phyloP scores from a whole-genome alignment of 2,888 invertebrate genomes.

The Cryptocephalus moraei region DNA sequence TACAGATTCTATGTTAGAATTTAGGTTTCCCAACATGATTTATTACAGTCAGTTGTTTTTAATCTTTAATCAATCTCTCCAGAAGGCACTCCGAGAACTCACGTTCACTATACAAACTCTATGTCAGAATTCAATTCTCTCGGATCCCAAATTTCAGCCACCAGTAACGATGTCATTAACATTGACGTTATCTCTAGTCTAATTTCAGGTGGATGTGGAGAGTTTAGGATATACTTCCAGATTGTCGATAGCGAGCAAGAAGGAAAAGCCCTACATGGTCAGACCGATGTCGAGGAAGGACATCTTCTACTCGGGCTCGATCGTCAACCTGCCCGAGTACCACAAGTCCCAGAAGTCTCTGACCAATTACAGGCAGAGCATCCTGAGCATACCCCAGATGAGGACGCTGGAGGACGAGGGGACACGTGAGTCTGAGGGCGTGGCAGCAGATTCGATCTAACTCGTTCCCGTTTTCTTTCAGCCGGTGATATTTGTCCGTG shows the following conservation, averaged over 20 bases:
- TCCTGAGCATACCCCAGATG: constrained; percentile 73
- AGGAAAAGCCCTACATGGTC: constrained; percentile 58
- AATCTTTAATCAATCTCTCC: no score
- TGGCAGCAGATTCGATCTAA: no score
- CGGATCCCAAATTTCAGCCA: constrained; percentile 1
- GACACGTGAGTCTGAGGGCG: constrained; percentile 46
- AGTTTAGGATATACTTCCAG: constrained; percentile 60
- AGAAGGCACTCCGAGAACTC: no score
- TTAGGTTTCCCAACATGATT: no score
- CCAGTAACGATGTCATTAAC: not conserved
- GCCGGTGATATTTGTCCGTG: constrained; percentile 76
- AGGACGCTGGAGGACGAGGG: constrained; percentile 46
- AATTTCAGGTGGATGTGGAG: constrained; percentile 49
- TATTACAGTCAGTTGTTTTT: no score
- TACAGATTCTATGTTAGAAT: no score
- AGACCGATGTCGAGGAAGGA: constrained; percentile 90
- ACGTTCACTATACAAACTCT: no score
- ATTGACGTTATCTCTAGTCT: not conserved
- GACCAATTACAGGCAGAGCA: constrained; percentile 82
- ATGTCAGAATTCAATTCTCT: no score
- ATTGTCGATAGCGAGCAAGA: constrained; percentile 39
- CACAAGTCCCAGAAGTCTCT: constrained; percentile 87
- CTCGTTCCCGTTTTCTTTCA: constrained; percentile 30
- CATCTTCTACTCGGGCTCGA: constrained; percentile 95
- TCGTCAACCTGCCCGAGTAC: constrained; percentile 86